Conservation (phyloP, 2,797 vertebrate genomes). For the Peromyscus aztecus region DNA sequence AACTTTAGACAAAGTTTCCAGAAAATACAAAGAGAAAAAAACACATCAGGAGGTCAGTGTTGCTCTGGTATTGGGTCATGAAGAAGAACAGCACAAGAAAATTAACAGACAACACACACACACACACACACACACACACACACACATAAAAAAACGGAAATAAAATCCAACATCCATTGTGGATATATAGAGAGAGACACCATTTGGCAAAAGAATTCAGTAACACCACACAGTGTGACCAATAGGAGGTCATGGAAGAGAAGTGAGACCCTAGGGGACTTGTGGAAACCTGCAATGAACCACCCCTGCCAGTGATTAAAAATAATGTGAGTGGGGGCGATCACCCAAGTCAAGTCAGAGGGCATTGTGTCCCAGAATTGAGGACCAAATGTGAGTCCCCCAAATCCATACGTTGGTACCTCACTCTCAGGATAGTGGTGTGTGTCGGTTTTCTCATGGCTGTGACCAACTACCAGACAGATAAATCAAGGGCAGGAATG, state of each 20-base stretch:
- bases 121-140: background rate
- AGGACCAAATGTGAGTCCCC: background rate
- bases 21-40: background rate
- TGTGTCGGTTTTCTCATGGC: background rate
- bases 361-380: background rate
- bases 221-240: background rate
- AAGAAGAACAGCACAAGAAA: background rate
- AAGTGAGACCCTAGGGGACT: fast-evolving
- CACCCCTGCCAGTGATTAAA: background rate
- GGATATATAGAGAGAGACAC: background rate
- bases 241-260: background rate
- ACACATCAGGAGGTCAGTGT: background rate
- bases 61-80: too few relatives aligned
- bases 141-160: background rate
- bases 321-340: too few relatives aligned
- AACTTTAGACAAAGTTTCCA: background rate
- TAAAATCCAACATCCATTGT: background rate
- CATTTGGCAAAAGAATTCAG: background rate
- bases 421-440: background rate
- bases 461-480: background rate
- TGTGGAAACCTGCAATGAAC: background rate
- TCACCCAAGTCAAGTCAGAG: background rate
- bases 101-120: background rate
- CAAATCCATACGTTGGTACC: background rate
- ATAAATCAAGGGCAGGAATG: background rate